Percentiles rank a stretch among this genome's conserved stretches.
phyloP scores from a whole-genome alignment of 2,888 invertebrate genomes.

The Anorthoa munda region DNA sequence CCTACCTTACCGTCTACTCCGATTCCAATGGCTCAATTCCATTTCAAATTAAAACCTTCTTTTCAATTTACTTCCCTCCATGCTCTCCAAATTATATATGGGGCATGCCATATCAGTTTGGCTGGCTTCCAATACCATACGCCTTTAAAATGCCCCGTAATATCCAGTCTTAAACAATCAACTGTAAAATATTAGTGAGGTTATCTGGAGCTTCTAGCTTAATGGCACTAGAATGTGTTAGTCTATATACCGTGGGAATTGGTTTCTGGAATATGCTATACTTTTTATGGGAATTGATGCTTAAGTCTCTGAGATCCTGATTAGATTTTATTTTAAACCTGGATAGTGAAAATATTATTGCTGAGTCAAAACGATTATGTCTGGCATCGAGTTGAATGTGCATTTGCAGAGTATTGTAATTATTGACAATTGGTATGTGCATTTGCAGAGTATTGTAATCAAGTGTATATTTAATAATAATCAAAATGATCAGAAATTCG shows the following conservation, averaged over 20 bases:
- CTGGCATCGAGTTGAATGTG: neutral
- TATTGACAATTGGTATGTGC: no score
- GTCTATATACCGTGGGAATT: neutral
- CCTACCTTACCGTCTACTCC: neutral
- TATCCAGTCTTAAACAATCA: conserved; percentile 59
- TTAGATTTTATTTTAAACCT: neutral
- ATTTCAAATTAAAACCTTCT: conserved; percentile 52
- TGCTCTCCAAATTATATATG: conserved; percentile 60
- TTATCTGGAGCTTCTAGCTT: conserved; percentile 32
- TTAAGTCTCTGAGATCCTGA: neutral
- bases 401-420: neutral
- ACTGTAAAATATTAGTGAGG: conserved; percentile 50
- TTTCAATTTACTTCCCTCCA: conserved; percentile 50
- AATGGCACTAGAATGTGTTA: conserved; percentile 26
- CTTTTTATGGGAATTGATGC: neutral
- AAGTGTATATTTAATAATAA: neutral
- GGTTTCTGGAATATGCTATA: neutral
- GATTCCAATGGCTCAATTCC: conserved; percentile 30
- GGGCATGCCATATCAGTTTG: conserved; percentile 55
- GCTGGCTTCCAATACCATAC: conserved; percentile 54
- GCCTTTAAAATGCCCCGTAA: conserved; percentile 56
- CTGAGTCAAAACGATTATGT: neutral
- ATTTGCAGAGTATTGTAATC: neutral
- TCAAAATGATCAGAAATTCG: neutral
- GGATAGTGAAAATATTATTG: neutral